Percentiles rank a stretch among this genome's conserved stretches.
Conservation (phyloP, 2,797 vertebrate species). For the Notolabrus celidotus region DNA sequence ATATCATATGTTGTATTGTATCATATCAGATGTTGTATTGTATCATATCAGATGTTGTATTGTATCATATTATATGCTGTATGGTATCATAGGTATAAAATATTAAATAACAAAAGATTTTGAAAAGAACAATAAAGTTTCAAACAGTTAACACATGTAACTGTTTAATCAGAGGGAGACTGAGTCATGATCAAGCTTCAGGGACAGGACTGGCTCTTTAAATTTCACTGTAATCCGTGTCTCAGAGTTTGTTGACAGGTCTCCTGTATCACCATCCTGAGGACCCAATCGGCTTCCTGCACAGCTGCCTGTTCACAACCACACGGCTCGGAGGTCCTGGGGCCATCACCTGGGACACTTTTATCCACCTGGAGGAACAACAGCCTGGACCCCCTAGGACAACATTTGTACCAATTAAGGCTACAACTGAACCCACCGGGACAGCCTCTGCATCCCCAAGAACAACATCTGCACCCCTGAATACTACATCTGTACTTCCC, state of each 20-base stretch:
- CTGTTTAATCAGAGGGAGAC: background rate
- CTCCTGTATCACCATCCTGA: constrained; percentile 38
- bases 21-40: too few species aligned
- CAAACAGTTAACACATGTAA: background rate
- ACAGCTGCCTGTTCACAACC: constrained; percentile 23
- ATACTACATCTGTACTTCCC: background rate
- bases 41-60: too few species aligned
- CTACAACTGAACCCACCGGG: too few species aligned
- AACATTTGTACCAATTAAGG: background rate
- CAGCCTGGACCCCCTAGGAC: background rate
- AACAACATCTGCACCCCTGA: background rate
- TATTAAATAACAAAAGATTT: too few species aligned
- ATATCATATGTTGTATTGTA: too few species aligned
- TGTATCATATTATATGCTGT: too few species aligned
- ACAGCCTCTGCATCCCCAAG: background rate
- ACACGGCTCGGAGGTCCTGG: constrained; percentile 23
- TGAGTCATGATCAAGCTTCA: background rate
- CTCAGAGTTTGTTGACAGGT: constrained; percentile 45
- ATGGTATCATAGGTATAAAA: too few species aligned
- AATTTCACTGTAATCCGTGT: background rate
- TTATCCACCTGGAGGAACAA: constrained; percentile 24
- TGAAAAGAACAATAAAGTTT: background rate
- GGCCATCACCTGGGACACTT: constrained; percentile 29
- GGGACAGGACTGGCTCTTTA: background rate
- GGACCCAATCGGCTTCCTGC: constrained; percentile 40